Evolutionary conservation across 1,140 invertebrate genomes (phyloP).

Genomic region (Lerema accius): DNA sequence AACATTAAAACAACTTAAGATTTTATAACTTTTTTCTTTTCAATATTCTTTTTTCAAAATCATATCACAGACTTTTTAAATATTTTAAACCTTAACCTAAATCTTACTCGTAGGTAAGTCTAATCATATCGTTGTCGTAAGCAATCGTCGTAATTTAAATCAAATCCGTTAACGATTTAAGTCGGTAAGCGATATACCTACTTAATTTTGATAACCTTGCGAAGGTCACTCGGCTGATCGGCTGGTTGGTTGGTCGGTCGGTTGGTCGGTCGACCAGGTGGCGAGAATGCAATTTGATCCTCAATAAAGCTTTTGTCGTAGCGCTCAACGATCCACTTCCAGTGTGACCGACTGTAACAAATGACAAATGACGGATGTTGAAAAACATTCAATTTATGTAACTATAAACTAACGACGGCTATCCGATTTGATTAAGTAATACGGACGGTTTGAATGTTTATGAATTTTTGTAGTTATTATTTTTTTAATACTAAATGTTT

Average conservation of each 20-base stretch:
- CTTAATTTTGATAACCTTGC: constrained; percentile 43
- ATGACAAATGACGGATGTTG: constrained; percentile 30
- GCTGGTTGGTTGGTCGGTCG: too few species aligned
- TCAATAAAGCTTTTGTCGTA: constrained; percentile 40
- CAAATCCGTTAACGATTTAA: constrained; percentile 4
- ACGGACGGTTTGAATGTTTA: background rate
- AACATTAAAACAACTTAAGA: too few species aligned
- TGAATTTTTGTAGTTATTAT: too few species aligned
- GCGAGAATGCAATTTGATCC: constrained; percentile 42
- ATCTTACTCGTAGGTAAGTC: too few species aligned
- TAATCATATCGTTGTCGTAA: too few species aligned
- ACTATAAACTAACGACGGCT: constrained; percentile 17
- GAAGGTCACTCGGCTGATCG: constrained; percentile 33
- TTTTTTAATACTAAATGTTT: too few species aligned
- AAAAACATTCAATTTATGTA: constrained; percentile 25
- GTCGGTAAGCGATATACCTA: constrained; percentile 15
- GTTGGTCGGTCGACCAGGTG: too few species aligned
- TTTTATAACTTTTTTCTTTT: too few species aligned
- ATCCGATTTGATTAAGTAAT: constrained; percentile 22
- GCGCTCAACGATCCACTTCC: constrained; percentile 24
- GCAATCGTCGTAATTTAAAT: background rate
- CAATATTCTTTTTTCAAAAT: too few species aligned
- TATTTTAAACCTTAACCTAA: too few species aligned
- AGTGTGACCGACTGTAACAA: constrained; percentile 35
- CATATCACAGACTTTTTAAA: too few species aligned